Percentiles rank a stretch among this genome's conserved stretches.
These are phyloP conservation scores for Catharus fuscescens DNA, from an alignment of 2,113 vertebrate genomes.

Conservation along the genomic window DNA sequence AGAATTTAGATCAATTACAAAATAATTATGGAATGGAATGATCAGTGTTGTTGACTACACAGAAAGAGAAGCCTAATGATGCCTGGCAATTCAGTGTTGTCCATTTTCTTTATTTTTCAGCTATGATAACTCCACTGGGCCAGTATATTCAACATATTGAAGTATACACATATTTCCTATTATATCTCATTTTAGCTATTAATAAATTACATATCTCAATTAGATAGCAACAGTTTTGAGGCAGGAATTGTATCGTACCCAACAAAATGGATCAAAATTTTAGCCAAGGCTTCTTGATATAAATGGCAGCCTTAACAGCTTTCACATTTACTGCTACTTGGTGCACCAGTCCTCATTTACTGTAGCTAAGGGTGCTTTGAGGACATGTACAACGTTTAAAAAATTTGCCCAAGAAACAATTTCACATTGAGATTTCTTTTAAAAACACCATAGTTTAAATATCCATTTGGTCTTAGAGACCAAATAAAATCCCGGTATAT, in stretches of 20 bases:
- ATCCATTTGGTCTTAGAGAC: background rate
- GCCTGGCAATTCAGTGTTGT: background rate
- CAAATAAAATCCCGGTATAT: background rate
- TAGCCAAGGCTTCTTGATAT: background rate
- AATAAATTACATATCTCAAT: background rate
- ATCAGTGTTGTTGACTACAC: background rate
- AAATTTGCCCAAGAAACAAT: background rate
- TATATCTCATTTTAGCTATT: background rate
- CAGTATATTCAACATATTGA: background rate
- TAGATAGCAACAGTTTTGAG: background rate
- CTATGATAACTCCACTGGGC: rapidly evolving
- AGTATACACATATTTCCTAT: background rate
- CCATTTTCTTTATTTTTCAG: background rate
- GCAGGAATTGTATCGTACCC: background rate
- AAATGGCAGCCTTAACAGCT: background rate
- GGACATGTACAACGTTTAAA: background rate
- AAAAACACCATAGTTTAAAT: background rate
- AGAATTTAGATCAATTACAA: background rate
- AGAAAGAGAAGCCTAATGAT: background rate
- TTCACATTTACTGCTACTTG: background rate
- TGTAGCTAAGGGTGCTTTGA: background rate
- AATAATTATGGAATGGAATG: background rate
- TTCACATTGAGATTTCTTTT: background rate
- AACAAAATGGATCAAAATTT: background rate
- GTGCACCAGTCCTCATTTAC: background rate